Evolutionary conservation across 1,140 invertebrate genomes (phyloP), one percentile per base, ranked within the genome.

Genomic region (Pantala flavescens): DNA sequence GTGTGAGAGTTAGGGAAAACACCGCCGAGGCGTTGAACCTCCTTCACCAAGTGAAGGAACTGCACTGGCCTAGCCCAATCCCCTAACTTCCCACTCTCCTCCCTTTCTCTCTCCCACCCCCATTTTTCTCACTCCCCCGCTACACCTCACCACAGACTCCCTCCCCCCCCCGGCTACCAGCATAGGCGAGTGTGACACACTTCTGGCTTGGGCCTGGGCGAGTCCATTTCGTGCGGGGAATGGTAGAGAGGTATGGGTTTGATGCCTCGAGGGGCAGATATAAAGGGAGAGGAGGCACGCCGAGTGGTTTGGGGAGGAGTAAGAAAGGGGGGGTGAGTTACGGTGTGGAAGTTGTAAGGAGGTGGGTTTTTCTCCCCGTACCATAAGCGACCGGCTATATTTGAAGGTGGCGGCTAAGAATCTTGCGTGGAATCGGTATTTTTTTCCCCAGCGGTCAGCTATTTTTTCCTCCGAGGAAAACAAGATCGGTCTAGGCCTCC

Each of bases 31-130:
- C 49, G 49, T 63, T 63, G 49, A 63, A 63, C 49, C 49, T 63
- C 49, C 49, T 63, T 63, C 49, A 63, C 49, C 49, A 63, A 63
- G 49, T 63, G 49, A 63, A 63, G 49, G 49, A 63, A 63, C 49
- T 63, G 49, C 49, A 63, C 49, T 63, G 49, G 49, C 49, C 49
- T 63, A 63, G 49, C 49, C 49, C 49, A 63, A 63, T 63, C 49
- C 49, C 49, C 49, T 21, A 63, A 63, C 49, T 63, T 63, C 49
- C 49, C 49, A 63, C 49, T 63, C 49, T 21, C n/a, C 49, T 63
- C 49, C 49, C 16, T 63, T 19, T 63, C 49, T 63, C 49, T 63
- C n/a, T 19, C 49, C 12, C 14, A 16, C n/a, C 49, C 49, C 14
- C 14, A 21, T 63, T 63, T 63, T 63, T 63, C 49, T 63, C 49